A percentile compares a stretch with the other conserved stretches of the same genome.
Evolutionary conservation across 1,140 invertebrate genomes (phyloP).

Genomic region (Littorina saxatilis): DNA sequence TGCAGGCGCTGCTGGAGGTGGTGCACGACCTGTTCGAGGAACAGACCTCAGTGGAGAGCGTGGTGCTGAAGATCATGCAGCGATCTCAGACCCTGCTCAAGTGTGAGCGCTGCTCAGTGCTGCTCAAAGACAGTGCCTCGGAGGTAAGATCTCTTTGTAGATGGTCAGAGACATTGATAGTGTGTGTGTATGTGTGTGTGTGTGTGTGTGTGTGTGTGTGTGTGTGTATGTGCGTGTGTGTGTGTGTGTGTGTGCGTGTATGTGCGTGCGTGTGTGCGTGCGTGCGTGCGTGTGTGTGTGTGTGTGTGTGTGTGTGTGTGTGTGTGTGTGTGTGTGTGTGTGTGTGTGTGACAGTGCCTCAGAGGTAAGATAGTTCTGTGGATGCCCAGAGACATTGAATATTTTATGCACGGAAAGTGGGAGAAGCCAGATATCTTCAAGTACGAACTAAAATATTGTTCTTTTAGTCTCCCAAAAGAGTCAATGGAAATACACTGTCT

Average conservation of each 20-base stretch:
- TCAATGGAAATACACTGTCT: neutral
- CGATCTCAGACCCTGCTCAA: constrained; percentile 93
- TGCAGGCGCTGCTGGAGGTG: constrained; percentile 87
- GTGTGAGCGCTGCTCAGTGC: constrained; percentile 90
- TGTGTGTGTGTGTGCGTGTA: neutral
- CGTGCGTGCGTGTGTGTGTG: neutral
- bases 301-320: neutral
- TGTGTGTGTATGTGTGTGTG: no score
- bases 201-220: neutral
- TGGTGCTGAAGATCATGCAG: constrained; percentile 97
- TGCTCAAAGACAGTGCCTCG: constrained; percentile 59
- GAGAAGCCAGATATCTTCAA: constrained; percentile 96
- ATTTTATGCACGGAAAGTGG: constrained; percentile 90
- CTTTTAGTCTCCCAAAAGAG: neutral
- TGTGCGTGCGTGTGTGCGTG: neutral
- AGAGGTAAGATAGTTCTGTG: constrained; percentile 23
- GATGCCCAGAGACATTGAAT: constrained; percentile 70
- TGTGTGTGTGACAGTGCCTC: neutral
- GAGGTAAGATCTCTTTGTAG: constrained; percentile 50
- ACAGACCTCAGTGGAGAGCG: constrained; percentile 93
- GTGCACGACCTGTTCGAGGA: constrained; percentile 93
- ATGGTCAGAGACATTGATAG: no score
- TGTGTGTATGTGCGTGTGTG: neutral
- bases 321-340: neutral
- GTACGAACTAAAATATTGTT: constrained; percentile 55